phyloP scores from a whole-genome alignment of 35 echinoderm and acorn worm genomes.

The Ophioderma brevispina region DNA sequence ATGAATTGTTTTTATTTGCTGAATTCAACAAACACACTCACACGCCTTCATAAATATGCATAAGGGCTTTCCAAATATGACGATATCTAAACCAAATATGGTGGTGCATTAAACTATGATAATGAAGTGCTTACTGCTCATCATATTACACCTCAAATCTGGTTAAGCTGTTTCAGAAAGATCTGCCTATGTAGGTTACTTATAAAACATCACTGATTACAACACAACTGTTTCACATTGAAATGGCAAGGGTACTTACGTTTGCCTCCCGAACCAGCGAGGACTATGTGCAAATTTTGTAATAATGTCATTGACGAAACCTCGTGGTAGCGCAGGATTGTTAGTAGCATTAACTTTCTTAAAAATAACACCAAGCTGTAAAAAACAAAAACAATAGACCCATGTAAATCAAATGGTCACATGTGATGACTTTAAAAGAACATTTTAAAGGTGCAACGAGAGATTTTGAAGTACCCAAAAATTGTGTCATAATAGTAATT shows the following conservation, averaged over 20 bases:
- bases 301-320: slow-evolving; percentile 63
- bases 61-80: not conserved
- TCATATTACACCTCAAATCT: not conserved
- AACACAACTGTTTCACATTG: not conserved
- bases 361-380: slow-evolving; percentile 77
- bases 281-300: slow-evolving; percentile 80
- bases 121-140: not conserved
- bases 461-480: no score
- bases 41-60: no score
- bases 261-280: slow-evolving; percentile 89
- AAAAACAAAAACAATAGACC: slow-evolving; percentile 12
- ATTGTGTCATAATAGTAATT: no score
- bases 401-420: no score
- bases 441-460: no score
- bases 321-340: slow-evolving; percentile 37
- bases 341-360: slow-evolving; percentile 67
- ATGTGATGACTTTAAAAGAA: no score
- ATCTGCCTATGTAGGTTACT: no score
- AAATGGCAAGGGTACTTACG: no score
- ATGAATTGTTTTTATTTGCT: no score
- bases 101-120: no score
- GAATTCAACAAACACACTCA: not conserved
- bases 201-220: no score
- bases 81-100: not conserved
- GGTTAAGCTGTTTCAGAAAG: no score